These are phyloP conservation scores for Pipra filicauda DNA, from an alignment of 2,113 vertebrate species.

Conservation along the genomic window DNA sequence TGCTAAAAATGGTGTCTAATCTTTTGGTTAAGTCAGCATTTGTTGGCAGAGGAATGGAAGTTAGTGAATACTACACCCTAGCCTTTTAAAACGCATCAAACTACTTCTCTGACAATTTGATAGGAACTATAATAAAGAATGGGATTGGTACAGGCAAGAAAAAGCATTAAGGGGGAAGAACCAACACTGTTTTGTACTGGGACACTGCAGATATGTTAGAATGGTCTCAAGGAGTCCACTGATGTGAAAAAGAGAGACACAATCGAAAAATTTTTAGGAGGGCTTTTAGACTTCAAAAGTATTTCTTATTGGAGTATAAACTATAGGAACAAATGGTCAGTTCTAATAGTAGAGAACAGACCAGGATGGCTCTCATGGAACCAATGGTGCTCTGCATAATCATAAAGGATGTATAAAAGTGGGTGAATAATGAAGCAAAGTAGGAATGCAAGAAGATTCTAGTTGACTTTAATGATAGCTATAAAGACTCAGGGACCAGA, in stretches of 20 bases:
- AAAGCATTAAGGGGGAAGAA: background rate
- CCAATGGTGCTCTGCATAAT: background rate
- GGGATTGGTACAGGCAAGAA: background rate
- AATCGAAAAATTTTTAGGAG: background rate
- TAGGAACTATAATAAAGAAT: background rate
- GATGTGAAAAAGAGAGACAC: background rate
- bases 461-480: background rate
- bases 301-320: background rate
- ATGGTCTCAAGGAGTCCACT: background rate
- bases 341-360: background rate
- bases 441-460: background rate
- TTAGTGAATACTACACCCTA: background rate
- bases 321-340: background rate
- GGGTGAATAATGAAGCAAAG: background rate
- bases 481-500: background rate
- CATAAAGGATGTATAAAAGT: background rate
- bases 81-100: background rate
- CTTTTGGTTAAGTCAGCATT: background rate
- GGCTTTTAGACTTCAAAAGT: background rate
- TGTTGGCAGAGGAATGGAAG: background rate
- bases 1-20: background rate
- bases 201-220: background rate
- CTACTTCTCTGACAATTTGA: background rate
- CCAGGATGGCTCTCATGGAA: background rate
- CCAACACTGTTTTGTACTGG: background rate